Base-by-base conservation (phyloP, 1,140 invertebrate genomes). In the Stratiolaelaps scimitus region DNA sequence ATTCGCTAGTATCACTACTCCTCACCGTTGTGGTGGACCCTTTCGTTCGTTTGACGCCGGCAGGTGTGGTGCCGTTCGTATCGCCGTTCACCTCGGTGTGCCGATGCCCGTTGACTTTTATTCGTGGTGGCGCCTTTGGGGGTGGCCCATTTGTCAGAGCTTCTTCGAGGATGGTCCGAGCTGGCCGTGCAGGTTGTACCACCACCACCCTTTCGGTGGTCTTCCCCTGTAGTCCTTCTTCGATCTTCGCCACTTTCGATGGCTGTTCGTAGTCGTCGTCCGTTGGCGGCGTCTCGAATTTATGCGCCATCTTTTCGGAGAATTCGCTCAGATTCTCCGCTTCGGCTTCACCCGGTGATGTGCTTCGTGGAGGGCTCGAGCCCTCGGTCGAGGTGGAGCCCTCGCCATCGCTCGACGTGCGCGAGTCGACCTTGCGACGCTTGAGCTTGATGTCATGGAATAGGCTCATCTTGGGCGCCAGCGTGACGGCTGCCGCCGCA, bases 371-470 rank as follows among this genome's bases (percentile, higher is more conserved):
- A 2, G 53, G 53, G 53, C 53, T 60, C 4, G 53, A 60, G 23
- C 53, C 53, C 23, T 60, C 53, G 1, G 53, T 60, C 53, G 53
- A 60, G 6, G 53, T 60, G 26, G 53, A 60, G 53, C 53, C 53
- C 34, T 60, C 53, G 15, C 53, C 53, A 60, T 60, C 53, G 53
- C 53, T 60, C 2, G 53, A 60, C 15, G 53, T 60, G 53, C 53
- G 53, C 53, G 53, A 60, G 26, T 92, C 90, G 77, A 92, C 87
- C 84, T 92, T 92, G 81, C 89, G 85, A 81, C 90, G 84, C 84
- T 94, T 94, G 78, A 94, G 82, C 83, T 94, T 93, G 81, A 93
- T 85, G 82, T 93, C 89, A 85, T 93, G 89, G 83, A 93, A 93
- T 80, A 94, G 86, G 85, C 90, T 93, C 91, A 94, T 94, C 82